Evolutionary conservation across 2,888 invertebrate species (phyloP).

Genomic region (Hanleya hanleyi): DNA sequence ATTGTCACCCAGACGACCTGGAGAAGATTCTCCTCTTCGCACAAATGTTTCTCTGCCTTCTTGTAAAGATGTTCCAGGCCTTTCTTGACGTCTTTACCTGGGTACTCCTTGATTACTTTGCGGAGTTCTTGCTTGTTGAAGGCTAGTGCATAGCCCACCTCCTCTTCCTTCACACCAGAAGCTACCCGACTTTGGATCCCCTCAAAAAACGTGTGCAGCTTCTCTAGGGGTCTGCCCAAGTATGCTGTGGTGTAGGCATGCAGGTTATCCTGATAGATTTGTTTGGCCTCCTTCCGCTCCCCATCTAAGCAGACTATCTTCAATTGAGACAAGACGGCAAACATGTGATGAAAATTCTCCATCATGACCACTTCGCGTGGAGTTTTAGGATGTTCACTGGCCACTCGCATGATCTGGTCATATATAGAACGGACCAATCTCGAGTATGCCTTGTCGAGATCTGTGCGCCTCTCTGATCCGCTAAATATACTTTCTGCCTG

Average conservation of each 20-base stretch:
- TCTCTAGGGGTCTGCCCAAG: slow-evolving; percentile 94
- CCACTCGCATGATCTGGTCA: slow-evolving; percentile 85
- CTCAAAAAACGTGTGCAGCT: slow-evolving; percentile 96
- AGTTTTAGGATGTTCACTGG: slow-evolving; percentile 90
- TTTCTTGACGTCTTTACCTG: slow-evolving; percentile 90
- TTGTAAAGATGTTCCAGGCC: slow-evolving; percentile 93
- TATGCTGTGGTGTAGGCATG: slow-evolving; percentile 94
- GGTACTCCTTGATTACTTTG: slow-evolving; percentile 95
- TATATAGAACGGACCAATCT: slow-evolving; percentile 84
- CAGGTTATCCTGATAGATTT: slow-evolving; percentile 91
- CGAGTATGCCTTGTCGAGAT: slow-evolving; percentile 71
- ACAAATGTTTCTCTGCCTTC: slow-evolving; percentile 97
- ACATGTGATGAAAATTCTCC: slow-evolving; percentile 56
- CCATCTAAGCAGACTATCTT: slow-evolving; percentile 92
- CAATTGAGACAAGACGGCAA: slow-evolving; percentile 86
- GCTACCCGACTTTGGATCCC: slow-evolving; percentile 95
- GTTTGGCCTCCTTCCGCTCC: slow-evolving; percentile 91
- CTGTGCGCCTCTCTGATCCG: slow-evolving; percentile 83
- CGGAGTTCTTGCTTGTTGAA: slow-evolving; percentile 97
- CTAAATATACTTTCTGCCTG: slow-evolving; percentile 91
- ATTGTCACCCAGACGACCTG: slow-evolving; percentile 99
- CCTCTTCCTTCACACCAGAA: slow-evolving; percentile 95
- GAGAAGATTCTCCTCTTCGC: slow-evolving; percentile 83
- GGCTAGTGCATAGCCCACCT: slow-evolving; percentile 97
- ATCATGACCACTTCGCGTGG: slow-evolving; percentile 94